Evolutionary conservation across 2,888 invertebrate species (phyloP).

Genomic region (Hyposoter didymator): DNA sequence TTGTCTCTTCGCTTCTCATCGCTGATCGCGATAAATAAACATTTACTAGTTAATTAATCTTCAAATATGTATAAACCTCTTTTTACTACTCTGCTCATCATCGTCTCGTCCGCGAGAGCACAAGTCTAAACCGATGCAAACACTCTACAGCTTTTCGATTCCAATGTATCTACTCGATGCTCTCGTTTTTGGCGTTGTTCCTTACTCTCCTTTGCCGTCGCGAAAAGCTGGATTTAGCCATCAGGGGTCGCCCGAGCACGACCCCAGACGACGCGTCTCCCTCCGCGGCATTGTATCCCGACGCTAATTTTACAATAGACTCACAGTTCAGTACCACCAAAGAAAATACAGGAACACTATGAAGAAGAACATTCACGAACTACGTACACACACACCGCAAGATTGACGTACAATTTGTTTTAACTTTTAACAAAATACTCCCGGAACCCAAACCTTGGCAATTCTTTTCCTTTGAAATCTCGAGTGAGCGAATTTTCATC

Average conservation of each 20-base stretch:
- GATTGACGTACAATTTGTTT: constrained; percentile 10
- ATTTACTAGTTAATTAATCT: background rate
- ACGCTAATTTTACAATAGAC: constrained; percentile 84
- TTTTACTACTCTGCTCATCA: background rate
- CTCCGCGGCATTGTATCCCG: constrained; percentile 82
- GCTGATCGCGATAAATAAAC: background rate
- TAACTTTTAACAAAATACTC: background rate
- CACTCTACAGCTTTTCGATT: background rate
- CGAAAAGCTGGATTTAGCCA: constrained; percentile 80
- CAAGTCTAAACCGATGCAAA: background rate
- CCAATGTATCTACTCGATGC: constrained; percentile 66
- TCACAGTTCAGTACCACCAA: constrained; percentile 49
- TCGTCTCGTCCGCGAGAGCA: background rate
- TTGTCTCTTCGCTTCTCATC: background rate
- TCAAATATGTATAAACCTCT: background rate
- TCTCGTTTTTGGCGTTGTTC: constrained; percentile 52
- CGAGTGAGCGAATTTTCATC: background rate
- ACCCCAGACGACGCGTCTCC: constrained; percentile 82
- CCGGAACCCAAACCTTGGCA: background rate
- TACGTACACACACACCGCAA: background rate
- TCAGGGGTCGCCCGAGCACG: constrained; percentile 80
- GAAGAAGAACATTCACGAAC: constrained; percentile 8
- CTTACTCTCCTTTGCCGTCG: constrained; percentile 55
- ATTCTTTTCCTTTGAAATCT: background rate
- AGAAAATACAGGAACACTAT: constrained; percentile 64